Conservation (phyloP, 2,797 vertebrate species). For the Sparidentex hasta region DNA sequence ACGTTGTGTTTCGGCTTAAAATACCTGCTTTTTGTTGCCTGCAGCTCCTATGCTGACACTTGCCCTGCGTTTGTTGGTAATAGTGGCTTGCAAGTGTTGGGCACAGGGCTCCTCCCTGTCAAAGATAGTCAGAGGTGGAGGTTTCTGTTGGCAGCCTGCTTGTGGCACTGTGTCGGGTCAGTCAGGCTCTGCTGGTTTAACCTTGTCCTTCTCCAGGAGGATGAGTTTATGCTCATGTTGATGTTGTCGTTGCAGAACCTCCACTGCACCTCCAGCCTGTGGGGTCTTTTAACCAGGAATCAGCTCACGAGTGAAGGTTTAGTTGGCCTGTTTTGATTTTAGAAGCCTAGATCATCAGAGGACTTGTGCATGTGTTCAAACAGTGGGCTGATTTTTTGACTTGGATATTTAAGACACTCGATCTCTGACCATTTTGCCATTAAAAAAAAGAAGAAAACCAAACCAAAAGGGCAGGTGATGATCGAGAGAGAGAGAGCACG, state of each 20-base stretch:
- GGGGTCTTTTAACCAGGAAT: neutral
- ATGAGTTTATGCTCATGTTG: neutral
- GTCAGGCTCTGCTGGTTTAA: neutral
- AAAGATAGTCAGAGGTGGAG: neutral
- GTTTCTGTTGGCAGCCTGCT: neutral
- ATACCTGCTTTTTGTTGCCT: too few relatives aligned
- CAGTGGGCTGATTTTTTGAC: neutral
- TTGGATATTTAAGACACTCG: neutral
- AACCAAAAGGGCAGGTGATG: too few relatives aligned
- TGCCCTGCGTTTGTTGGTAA: neutral
- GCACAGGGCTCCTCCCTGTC: neutral
- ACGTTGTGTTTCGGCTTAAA: too few relatives aligned
- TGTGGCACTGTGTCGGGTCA: neutral
- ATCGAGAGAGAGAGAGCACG: too few relatives aligned
- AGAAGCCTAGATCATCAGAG: neutral
- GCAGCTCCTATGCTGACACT: too few relatives aligned
- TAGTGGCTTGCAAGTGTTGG: neutral
- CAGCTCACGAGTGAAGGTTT: neutral
- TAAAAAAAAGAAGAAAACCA: neutral
- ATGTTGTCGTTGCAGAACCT: neutral
- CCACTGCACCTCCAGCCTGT: neutral
- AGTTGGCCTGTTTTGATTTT: neutral
- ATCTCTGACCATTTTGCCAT: neutral
- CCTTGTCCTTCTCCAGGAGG: neutral
- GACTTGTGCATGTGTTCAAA: neutral